These are phyloP conservation scores for Ictalurus furcatus DNA, from an alignment of 2,113 vertebrate genomes.

Conservation along the genomic window DNA sequence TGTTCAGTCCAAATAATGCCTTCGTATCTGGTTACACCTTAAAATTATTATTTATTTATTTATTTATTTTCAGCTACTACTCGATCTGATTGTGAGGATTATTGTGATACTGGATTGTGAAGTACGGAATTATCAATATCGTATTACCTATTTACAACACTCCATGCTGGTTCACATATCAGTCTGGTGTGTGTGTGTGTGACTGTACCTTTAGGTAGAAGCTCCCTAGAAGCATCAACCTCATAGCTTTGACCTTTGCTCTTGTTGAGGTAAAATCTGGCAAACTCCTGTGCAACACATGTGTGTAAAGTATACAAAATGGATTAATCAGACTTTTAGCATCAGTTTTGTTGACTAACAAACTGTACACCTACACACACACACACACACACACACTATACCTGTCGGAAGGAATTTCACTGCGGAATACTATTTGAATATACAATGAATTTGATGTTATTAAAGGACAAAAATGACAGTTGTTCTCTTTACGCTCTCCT, in stretches of 20 bases:
- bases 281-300: slow-evolving; percentile 65
- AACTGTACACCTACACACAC: neutral
- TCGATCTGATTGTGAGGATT: neutral
- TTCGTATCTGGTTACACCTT: neutral
- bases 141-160: neutral
- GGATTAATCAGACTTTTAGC: neutral
- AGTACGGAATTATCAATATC: neutral
- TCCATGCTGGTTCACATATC: neutral
- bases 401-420: neutral
- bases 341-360: neutral
- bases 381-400: neutral
- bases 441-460: too few relatives aligned
- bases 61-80: neutral
- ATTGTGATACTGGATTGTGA: neutral
- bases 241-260: slow-evolving; percentile 63
- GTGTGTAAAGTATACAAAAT: neutral
- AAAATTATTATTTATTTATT: neutral
- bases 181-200: neutral
- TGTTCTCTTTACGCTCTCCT: too few relatives aligned
- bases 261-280: slow-evolving; percentile 60
- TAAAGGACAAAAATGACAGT: too few relatives aligned
- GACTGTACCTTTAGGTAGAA: slow-evolving; percentile 40
- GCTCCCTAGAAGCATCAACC: slow-evolving; percentile 51
- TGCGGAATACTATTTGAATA: neutral
- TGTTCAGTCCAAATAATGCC: neutral